phyloP scores from a whole-genome alignment of 2,797 vertebrate genomes.

The Bradypodion pumilum region DNA sequence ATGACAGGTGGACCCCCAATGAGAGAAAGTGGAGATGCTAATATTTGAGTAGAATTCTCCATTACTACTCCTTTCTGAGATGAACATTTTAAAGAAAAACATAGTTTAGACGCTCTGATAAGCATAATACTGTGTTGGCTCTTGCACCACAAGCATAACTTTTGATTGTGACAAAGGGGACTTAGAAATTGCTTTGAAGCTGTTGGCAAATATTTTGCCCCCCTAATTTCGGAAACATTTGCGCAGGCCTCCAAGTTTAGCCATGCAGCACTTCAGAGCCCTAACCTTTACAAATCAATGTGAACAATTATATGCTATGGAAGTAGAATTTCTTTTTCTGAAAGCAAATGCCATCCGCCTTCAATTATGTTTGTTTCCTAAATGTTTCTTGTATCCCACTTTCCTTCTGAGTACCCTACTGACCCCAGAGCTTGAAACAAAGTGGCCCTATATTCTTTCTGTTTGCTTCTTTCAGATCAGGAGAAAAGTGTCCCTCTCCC shows the following conservation, averaged over 20 bases:
- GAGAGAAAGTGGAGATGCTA: not conserved
- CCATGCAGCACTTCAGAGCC: slow-evolving; percentile 52
- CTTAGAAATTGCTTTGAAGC: not conserved
- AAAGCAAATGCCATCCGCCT: slow-evolving; percentile 66
- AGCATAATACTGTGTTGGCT: not conserved
- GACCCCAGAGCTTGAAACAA: slow-evolving; percentile 69
- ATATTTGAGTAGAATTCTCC: not conserved
- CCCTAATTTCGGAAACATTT: not conserved
- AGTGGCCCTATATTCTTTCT: slow-evolving; percentile 63
- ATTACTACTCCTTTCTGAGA: not conserved
- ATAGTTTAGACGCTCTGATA: not conserved
- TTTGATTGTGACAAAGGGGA: not conserved
- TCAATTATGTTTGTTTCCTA: slow-evolving; percentile 67
- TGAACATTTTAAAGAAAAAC: not conserved
- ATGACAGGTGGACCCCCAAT: not conserved
- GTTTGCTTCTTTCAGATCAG: slow-evolving; percentile 57
- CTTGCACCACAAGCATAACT: not conserved
- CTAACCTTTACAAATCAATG: slow-evolving; percentile 25
- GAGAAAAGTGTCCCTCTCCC: slow-evolving; percentile 33
- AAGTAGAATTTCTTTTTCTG: slow-evolving; percentile 64
- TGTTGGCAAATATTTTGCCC: not conserved
- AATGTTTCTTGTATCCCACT: slow-evolving; percentile 61
- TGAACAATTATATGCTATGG: slow-evolving; percentile 53
- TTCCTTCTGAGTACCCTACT: slow-evolving; percentile 69
- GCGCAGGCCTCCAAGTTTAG: slow-evolving; percentile 25